phyloP scores from a whole-genome alignment of 2,113 vertebrate genomes.

The Mormoops blainvillei region DNA sequence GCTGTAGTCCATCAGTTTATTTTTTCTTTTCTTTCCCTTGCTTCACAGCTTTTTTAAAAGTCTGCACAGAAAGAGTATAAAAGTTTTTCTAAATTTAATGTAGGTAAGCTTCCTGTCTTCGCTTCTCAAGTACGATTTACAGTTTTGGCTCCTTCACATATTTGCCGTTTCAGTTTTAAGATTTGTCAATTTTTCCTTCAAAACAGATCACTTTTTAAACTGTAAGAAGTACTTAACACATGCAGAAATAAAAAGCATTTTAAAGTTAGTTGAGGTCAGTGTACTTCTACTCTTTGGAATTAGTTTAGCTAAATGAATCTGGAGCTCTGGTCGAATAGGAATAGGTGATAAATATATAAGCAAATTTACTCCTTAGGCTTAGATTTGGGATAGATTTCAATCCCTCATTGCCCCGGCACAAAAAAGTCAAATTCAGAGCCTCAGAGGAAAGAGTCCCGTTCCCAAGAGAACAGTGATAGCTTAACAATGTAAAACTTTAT shows the following conservation, averaged over 20 bases:
- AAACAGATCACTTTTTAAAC: neutral
- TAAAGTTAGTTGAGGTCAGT: neutral
- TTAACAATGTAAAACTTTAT: neutral
- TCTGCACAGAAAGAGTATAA: neutral
- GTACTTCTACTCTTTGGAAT: neutral
- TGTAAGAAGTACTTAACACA: neutral
- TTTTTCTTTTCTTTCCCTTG: neutral
- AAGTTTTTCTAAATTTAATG: neutral
- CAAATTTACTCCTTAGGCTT: neutral
- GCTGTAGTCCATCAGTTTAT: neutral
- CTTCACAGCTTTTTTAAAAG: neutral
- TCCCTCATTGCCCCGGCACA: neutral
- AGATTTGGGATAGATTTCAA: neutral
- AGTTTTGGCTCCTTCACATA: neutral
- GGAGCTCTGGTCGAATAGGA: neutral
- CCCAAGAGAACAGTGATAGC: neutral
- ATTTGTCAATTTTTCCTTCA: neutral
- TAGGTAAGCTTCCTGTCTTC: neutral
- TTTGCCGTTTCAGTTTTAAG: neutral
- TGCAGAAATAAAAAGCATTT: neutral
- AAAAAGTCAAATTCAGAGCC: neutral
- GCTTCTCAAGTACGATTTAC: neutral
- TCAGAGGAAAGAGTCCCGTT: neutral
- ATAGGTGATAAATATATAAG: neutral
- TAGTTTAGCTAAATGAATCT: neutral